These are phyloP conservation scores for Chrysocyon brachyurus DNA, from an alignment of 2,797 vertebrate species.

Conservation along the genomic window DNA sequence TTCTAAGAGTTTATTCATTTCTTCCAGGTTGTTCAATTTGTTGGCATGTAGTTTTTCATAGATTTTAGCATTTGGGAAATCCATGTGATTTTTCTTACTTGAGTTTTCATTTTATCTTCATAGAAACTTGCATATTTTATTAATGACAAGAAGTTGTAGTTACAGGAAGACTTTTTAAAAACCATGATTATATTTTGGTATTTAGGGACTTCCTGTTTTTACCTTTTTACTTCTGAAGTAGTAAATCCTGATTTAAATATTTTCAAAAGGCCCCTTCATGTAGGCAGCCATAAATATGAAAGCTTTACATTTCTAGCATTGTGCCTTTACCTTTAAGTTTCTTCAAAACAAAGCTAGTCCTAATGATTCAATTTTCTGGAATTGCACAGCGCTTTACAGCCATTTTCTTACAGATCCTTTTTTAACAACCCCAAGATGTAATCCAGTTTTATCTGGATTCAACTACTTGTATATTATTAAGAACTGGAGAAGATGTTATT, in stretches of 20 bases:
- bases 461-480: background rate
- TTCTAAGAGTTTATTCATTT: too few relatives aligned
- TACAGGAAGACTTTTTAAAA: background rate
- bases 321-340: background rate
- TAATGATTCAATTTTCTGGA: conserved; percentile 33
- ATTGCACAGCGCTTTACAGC: background rate
- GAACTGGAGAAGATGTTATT: background rate
- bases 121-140: conserved; percentile 1
- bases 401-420: background rate
- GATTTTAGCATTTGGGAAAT: background rate
- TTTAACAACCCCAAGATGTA: background rate
- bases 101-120: conserved; percentile 9
- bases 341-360: conserved; percentile 20
- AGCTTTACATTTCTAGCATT: background rate
- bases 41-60: too few relatives aligned
- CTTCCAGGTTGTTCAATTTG: too few relatives aligned
- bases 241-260: background rate
- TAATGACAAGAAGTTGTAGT: background rate
- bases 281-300: background rate
- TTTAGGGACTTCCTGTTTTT: conserved; percentile 8
- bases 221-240: background rate
- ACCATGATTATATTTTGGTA: background rate
- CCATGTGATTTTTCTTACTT: background rate
- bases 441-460: background rate
- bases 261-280: background rate